These are phyloP conservation scores for Pollenia amentaria DNA, from an alignment of 2,888 invertebrate genomes.

Conservation along the genomic window DNA sequence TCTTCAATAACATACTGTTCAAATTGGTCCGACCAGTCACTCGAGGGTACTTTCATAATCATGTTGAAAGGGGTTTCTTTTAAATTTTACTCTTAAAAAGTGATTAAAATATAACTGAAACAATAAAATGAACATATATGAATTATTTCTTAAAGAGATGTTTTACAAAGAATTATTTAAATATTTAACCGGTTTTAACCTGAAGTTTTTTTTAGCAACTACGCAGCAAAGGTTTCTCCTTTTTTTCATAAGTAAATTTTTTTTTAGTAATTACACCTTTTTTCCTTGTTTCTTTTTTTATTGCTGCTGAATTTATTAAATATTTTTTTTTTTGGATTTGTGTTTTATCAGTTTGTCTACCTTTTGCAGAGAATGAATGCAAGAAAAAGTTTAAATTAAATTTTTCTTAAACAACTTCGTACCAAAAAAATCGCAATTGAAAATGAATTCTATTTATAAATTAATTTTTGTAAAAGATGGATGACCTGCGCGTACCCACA, in stretches of 20 bases:
- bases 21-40: conserved; percentile 83
- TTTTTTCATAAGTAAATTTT: background rate
- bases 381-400: conserved; percentile 7
- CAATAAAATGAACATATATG: background rate
- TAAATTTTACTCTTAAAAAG: conserved; percentile 61
- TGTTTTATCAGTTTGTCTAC: conserved; percentile 53
- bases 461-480: conserved; percentile 49
- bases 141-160: background rate
- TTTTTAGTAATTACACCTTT: conserved; percentile 20
- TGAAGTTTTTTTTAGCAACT: conserved; percentile 36
- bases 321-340: conserved; percentile 20
- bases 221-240: conserved; percentile 26
- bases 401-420: conserved; percentile 21
- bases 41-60: conserved; percentile 84
- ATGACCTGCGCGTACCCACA: conserved; percentile 65
- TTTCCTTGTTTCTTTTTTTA: conserved; percentile 25
- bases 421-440: conserved; percentile 24
- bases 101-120: conserved; percentile 65
- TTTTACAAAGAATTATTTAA: background rate
- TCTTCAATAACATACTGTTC: conserved; percentile 82
- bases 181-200: conserved; percentile 54
- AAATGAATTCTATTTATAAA: conserved; percentile 63
- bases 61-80: conserved; percentile 72
- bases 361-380: conserved; percentile 37
- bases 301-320: conserved; percentile 25